Evolutionary conservation across 1,140 invertebrate genomes (phyloP).

Genomic region (Scaptomyza montana): DNA sequence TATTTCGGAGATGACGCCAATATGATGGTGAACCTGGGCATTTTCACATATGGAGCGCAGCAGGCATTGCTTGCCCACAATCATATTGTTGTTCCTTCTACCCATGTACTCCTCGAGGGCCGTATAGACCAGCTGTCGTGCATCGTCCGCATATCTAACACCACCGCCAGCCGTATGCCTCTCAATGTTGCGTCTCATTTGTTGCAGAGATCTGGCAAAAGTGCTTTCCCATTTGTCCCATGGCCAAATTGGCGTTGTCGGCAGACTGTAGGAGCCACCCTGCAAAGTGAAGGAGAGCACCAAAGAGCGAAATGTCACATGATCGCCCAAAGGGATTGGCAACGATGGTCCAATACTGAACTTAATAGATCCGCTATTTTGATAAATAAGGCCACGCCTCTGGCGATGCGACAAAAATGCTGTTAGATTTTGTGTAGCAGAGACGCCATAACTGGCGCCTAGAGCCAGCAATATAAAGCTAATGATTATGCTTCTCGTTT

Average conservation of each 20-base stretch:
- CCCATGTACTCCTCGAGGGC: slow-evolving; percentile 71
- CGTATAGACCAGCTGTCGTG: slow-evolving; percentile 67
- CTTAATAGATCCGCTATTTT: slow-evolving; percentile 67
- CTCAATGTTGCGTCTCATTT: slow-evolving; percentile 61
- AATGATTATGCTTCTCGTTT: slow-evolving; percentile 31
- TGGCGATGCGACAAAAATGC: slow-evolving; percentile 64
- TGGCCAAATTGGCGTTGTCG: slow-evolving; percentile 66
- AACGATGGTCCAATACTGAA: slow-evolving; percentile 72
- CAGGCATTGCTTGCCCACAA: slow-evolving; percentile 64
- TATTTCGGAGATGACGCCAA: slow-evolving; percentile 77
- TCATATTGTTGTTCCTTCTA: slow-evolving; percentile 47
- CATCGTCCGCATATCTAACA: slow-evolving; percentile 65
- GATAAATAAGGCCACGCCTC: slow-evolving; percentile 63
- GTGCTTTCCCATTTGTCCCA: slow-evolving; percentile 79
- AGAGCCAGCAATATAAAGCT: slow-evolving; percentile 9
- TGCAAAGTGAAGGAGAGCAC: slow-evolving; percentile 72
- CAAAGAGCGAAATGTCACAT: slow-evolving; percentile 66
- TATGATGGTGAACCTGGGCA: slow-evolving; percentile 76
- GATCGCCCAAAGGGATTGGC: slow-evolving; percentile 68
- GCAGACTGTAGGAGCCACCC: slow-evolving; percentile 67
- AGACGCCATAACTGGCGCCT: neutral
- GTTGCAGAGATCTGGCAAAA: slow-evolving; percentile 65
- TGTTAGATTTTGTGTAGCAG: slow-evolving; percentile 48
- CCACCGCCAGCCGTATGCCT: slow-evolving; percentile 52
- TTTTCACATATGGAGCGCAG: slow-evolving; percentile 79